phyloP scores from a whole-genome alignment of 2,113 vertebrate species.

The Sceloporus undulatus region DNA sequence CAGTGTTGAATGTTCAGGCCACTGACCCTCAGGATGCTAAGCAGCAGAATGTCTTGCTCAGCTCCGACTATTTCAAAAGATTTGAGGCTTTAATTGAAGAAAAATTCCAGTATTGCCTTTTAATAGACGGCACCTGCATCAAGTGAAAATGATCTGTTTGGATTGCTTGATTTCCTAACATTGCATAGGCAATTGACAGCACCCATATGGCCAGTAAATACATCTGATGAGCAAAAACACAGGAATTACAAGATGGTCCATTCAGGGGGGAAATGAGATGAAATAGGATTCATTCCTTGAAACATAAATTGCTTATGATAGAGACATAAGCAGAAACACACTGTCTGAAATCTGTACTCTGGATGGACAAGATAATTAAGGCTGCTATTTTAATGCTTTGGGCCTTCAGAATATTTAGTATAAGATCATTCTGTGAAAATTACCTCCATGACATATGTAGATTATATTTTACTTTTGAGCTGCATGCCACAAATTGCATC shows the following conservation, averaged over 20 bases:
- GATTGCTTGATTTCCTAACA: slow-evolving; percentile 56
- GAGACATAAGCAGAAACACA: slow-evolving; percentile 49
- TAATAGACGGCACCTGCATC: slow-evolving; percentile 67
- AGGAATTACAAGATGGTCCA: slow-evolving; percentile 52
- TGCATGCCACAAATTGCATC: slow-evolving; percentile 61
- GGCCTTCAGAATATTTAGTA: slow-evolving; percentile 55
- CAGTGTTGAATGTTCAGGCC: background rate
- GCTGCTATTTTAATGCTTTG: slow-evolving; percentile 47
- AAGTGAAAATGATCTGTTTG: slow-evolving; percentile 62
- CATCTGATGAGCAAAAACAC: slow-evolving; percentile 58
- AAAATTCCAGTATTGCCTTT: slow-evolving; percentile 56
- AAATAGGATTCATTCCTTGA: slow-evolving; percentile 62
- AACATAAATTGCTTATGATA: slow-evolving; percentile 56
- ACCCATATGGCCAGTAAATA: slow-evolving; percentile 57
- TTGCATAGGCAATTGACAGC: slow-evolving; percentile 53
- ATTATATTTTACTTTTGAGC: slow-evolving; percentile 63
- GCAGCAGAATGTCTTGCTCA: slow-evolving; percentile 40
- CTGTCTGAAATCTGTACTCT: slow-evolving; percentile 43
- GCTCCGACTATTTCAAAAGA: slow-evolving; percentile 54
- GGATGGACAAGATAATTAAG: slow-evolving; percentile 58
- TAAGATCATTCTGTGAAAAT: slow-evolving; percentile 63
- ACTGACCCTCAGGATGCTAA: slow-evolving; percentile 26
- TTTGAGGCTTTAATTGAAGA: slow-evolving; percentile 72
- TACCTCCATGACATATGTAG: slow-evolving; percentile 53
- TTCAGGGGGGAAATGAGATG: slow-evolving; percentile 49